phyloP scores from a whole-genome alignment of 2,888 invertebrate genomes.

The Parnassius mnemosyne region DNA sequence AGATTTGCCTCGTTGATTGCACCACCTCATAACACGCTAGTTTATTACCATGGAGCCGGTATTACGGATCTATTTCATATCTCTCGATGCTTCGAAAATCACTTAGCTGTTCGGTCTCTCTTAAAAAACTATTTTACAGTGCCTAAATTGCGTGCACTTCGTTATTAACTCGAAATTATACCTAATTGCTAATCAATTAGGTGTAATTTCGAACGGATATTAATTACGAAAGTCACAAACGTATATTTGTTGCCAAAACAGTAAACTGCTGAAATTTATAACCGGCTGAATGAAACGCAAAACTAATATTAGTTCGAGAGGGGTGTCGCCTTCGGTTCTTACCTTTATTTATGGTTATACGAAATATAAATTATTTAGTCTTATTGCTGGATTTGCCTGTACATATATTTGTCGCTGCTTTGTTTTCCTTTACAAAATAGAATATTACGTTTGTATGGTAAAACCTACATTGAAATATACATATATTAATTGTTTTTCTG shows the following conservation, averaged over 20 bases:
- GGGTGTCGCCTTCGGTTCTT: constrained; percentile 39
- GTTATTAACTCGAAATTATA: constrained; percentile 10
- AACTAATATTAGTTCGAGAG: constrained; percentile 61
- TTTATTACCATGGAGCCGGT: constrained; percentile 22
- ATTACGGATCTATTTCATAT: constrained; percentile 32
- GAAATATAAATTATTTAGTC: constrained; percentile 23
- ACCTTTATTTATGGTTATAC: constrained; percentile 36
- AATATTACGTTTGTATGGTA: neutral
- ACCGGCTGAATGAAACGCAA: constrained; percentile 51
- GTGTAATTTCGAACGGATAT: constrained; percentile 42
- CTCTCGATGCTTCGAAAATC: constrained; percentile 29
- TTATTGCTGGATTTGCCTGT: constrained; percentile 19
- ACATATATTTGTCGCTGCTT: constrained; percentile 4
- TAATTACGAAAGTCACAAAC: constrained; percentile 48
- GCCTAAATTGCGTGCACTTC: constrained; percentile 12
- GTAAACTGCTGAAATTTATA: constrained; percentile 61
- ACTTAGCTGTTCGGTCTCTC: constrained; percentile 28
- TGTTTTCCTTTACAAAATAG: neutral
- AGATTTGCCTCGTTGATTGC: constrained; percentile 46
- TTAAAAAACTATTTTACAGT: constrained; percentile 20
- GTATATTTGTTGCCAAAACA: constrained; percentile 59
- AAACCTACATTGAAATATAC: too few relatives aligned
- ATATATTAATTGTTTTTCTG: too few relatives aligned
- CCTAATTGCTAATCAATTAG: constrained; percentile 29
- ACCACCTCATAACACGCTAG: constrained; percentile 16